Percentiles rank a stretch among this genome's conserved stretches.
These are phyloP conservation scores for Phorcus lineatus DNA, from an alignment of 2,888 invertebrate genomes.

Conservation along the genomic window DNA sequence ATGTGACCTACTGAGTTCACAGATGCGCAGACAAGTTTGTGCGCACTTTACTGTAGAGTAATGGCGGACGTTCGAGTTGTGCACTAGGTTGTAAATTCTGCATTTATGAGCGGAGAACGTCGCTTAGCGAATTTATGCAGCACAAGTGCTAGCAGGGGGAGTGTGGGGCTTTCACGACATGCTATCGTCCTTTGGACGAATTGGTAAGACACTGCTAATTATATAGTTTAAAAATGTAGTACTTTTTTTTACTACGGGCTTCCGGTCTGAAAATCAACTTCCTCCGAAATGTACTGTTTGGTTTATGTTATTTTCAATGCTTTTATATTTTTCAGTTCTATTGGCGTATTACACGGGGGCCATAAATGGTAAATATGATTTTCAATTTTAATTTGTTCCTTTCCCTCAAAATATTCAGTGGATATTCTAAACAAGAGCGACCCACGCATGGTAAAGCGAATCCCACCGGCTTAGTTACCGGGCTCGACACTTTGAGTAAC, in stretches of 20 bases:
- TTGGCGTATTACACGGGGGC: constrained; percentile 65
- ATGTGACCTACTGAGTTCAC: constrained; percentile 26
- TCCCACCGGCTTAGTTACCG: too few relatives aligned
- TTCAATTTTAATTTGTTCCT: neutral
- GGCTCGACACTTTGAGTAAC: neutral
- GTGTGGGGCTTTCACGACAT: constrained; percentile 58
- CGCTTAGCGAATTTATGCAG: constrained; percentile 57
- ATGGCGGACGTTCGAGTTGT: constrained; percentile 40
- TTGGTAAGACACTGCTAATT: constrained; percentile 52
- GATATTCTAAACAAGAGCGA: too few relatives aligned
- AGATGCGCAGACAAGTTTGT: constrained; percentile 56
- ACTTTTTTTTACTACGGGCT: constrained; percentile 32
- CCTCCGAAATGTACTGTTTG: constrained; percentile 42
- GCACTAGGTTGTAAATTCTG: constrained; percentile 39
- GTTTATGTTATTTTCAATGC: constrained; percentile 35
- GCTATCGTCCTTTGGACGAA: constrained; percentile 66
- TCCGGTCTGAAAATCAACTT: constrained; percentile 56
- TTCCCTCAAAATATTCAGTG: neutral
- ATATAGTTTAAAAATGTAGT: neutral
- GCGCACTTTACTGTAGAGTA: constrained; percentile 49
- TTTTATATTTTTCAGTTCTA: constrained; percentile 57
- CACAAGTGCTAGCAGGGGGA: constrained; percentile 50
- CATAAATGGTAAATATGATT: constrained; percentile 59
- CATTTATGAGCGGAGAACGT: constrained; percentile 42
- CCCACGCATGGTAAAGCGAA: too few relatives aligned